phyloP scores from a whole-genome alignment of 53 echinoderm and acorn worm species.

The Luidia sarsii region DNA sequence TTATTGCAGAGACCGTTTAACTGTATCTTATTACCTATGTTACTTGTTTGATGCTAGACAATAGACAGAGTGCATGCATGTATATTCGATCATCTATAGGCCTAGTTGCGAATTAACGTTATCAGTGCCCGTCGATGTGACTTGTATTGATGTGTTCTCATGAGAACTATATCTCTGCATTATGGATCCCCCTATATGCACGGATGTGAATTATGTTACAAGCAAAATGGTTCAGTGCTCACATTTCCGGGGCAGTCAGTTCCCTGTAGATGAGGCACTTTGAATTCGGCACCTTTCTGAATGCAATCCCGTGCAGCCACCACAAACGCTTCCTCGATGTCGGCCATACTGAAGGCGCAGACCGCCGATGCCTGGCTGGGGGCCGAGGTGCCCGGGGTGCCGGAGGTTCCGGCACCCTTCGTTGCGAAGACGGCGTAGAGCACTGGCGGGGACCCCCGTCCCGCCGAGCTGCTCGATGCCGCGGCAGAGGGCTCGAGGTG shows the following conservation, averaged over 20 bases:
- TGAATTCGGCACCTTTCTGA: neutral
- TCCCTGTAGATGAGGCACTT: constrained; percentile 9
- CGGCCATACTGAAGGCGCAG: constrained; percentile 68
- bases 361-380: constrained; percentile 61
- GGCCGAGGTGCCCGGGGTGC: too few relatives aligned
- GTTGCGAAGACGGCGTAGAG: constrained; percentile 70
- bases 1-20: too few relatives aligned
- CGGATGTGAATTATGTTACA: too few relatives aligned
- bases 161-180: too few relatives aligned
- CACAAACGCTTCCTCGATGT: constrained; percentile 57
- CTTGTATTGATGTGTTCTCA: too few relatives aligned
- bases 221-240: neutral
- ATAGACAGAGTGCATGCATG: too few relatives aligned
- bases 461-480: constrained; percentile 35
- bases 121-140: too few relatives aligned
- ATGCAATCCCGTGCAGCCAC: constrained; percentile 26
- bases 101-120: too few relatives aligned
- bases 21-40: too few relatives aligned
- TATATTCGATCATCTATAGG: too few relatives aligned
- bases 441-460: neutral
- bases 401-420: neutral
- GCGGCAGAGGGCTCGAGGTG: constrained; percentile 65
- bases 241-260: constrained; percentile 13
- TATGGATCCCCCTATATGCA: too few relatives aligned
- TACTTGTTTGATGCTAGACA: too few relatives aligned